Evolutionary conservation across 2,797 vertebrate genomes (phyloP).

Genomic region (Orestias chungarensis): DNA sequence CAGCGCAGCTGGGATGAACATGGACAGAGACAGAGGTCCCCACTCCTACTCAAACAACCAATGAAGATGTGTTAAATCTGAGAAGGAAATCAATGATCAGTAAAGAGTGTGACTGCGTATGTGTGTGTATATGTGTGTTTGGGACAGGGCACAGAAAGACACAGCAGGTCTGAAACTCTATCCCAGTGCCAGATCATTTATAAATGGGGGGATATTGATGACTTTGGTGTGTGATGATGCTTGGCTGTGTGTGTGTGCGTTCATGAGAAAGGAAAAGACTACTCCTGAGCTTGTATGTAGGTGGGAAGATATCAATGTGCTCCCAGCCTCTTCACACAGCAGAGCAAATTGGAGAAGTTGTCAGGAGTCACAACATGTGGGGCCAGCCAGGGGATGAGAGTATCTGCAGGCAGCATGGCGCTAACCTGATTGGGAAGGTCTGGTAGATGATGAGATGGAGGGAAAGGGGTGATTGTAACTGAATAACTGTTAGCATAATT

Average conservation of each 20-base stretch:
- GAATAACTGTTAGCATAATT: not conserved
- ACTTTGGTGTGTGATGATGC: slow-evolving; percentile 62
- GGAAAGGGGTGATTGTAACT: not conserved
- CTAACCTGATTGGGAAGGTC: slow-evolving; percentile 56
- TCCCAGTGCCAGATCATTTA: slow-evolving; percentile 86
- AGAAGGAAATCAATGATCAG: slow-evolving; percentile 82
- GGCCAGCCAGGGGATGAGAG: slow-evolving; percentile 68
- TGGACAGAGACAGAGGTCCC: slow-evolving; percentile 66
- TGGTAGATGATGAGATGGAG: slow-evolving; percentile 58
- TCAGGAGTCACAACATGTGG: slow-evolving; percentile 89
- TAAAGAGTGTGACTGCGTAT: slow-evolving; percentile 61
- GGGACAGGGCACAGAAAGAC: slow-evolving; percentile 63
- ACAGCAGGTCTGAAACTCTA: slow-evolving; percentile 83
- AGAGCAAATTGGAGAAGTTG: slow-evolving; percentile 95
- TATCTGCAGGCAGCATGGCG: slow-evolving; percentile 67
- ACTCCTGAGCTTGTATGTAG: slow-evolving; percentile 50
- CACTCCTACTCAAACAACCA: slow-evolving; percentile 66
- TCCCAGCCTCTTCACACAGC: slow-evolving; percentile 86
- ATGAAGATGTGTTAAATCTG: slow-evolving; percentile 79
- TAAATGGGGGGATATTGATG: slow-evolving; percentile 85
- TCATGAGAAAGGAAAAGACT: slow-evolving; percentile 26
- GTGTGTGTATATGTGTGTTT: slow-evolving; percentile 37
- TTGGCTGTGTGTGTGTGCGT: slow-evolving; percentile 23
- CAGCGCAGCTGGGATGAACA: slow-evolving; percentile 40
- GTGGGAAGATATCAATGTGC: slow-evolving; percentile 85